Percentiles rank a stretch among this genome's conserved stretches.
Conservation (phyloP, 2,113 vertebrate species). For the Guaruba guarouba region DNA sequence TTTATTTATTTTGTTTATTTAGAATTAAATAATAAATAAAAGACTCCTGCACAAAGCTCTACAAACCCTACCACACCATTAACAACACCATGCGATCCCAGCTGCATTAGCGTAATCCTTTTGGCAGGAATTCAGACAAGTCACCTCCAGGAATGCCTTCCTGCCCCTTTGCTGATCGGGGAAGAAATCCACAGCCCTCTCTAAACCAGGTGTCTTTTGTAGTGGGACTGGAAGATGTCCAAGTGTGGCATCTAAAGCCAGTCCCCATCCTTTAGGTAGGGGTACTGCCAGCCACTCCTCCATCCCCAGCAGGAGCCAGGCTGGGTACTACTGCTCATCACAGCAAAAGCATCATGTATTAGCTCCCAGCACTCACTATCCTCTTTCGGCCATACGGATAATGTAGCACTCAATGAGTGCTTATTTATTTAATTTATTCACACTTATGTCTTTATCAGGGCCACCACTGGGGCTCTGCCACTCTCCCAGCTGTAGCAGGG, state of each 20-base stretch:
- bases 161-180: neutral
- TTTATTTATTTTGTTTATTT: constrained; percentile 30
- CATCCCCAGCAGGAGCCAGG: rapidly evolving
- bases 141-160: neutral
- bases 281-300: neutral
- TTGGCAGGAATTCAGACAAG: neutral
- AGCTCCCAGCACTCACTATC: neutral
- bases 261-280: no score
- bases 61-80: neutral
- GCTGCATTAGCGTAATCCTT: neutral
- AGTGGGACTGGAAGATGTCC: neutral
- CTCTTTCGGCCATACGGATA: neutral
- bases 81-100: neutral
- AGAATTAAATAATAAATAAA: neutral
- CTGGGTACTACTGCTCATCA: rapidly evolving
- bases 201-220: neutral
- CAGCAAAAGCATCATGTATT: neutral
- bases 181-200: neutral
- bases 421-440: neutral
- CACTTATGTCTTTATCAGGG: neutral
- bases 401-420: neutral
- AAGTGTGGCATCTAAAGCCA: neutral
- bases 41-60: neutral
- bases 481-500: neutral
- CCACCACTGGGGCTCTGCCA: neutral